Evolutionary conservation across 2,888 invertebrate species (phyloP), one percentile per base, ranked within the genome.

Genomic region (Stenodera caucasica): DNA sequence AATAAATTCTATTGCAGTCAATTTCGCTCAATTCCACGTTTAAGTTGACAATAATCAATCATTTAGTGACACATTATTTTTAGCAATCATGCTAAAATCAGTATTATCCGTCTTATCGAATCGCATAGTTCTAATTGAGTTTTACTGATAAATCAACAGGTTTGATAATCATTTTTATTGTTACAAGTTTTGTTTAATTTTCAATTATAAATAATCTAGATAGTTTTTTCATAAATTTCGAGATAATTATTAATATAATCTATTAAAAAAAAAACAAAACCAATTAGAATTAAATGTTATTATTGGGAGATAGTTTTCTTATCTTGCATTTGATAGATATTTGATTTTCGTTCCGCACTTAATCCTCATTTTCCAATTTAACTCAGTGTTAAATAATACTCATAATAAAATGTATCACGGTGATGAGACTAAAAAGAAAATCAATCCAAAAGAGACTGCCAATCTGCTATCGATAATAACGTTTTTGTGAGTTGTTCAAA

Each of bases 391-490:
- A 15, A 33, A 37, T 51, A 2, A 40, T 30, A 69, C n/a, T n/a
- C n/a, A 7, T 9, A 18, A 30, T 9, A 18, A 37, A 6, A 84
- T 84, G 84, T 84, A 85, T 75, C 83, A 83, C 0, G 83, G 83
- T 0, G 82, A 81, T 61, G 82, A 85, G 74, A 81, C 75, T 6
- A 81, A 81, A 63, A 78, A 83, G 70, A 78, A 84, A 72, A 77
- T 81, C 68, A 89, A 90, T 80, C 90, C 90, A 2, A 82, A 86
- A 64, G 85, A 87, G 71, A 84, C 73, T 5, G 87, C 90, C 2
- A 89, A 86, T 76, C 69, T 83, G 15, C 69, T 90, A 23, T 89
- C 90, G 4, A 83, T 85, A 66, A 78, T 87, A 70, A 85, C 85
- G 62, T 90, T 86, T 77, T 86, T 87, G 90, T 91, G 80, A 84